Evolutionary conservation across 2,797 vertebrate genomes (phyloP), one percentile per base, ranked within the genome.

Genomic region (Phataginus tetradactyla): DNA sequence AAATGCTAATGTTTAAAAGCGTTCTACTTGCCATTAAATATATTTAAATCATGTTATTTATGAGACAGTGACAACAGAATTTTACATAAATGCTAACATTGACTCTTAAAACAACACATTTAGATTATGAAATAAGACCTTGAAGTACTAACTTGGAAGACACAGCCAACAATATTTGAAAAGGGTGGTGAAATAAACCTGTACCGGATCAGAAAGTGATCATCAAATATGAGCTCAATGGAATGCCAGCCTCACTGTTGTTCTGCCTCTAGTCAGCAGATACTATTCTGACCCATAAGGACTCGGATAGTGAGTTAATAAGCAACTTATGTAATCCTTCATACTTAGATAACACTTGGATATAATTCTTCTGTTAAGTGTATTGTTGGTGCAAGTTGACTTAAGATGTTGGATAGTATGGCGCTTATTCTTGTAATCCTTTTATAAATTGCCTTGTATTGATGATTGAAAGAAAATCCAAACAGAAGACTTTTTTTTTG

Each of bases 31-130:
- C 77, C 61, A 51, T 42, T 96, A 96, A 98, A 96, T 97, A 94
- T 98, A 95, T 92, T 95, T 78, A 97, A 98, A 95, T 37, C 14
- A 42, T 53, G 7, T n/a, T 93, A 79, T 96, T 97, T 97, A 98
- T 45, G 42, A 96, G 34, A 83, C 14, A 66, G 89, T 74, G 21
- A 34, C 91, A 95, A 84, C 78, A 91, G 6, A 21, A 75, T 94
- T 96, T 93, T 94, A 92, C 15, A 18, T 86, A 69, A 83, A 94
- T 51, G 37, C 45, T 96, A 59, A 80, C 51, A 91, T 1, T 51
- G 9, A 63, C 63, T 91, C 85, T 85, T 11, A 94, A 94, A 97
- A 93, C 63, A 83, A 2, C 25, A 91, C 37, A 83, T 39, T 88
- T 91, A 95, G 83, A 92, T 86, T 95, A 95, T 86, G 20, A 92